phyloP scores from a whole-genome alignment of 1,140 invertebrate species.

The Brachionus manjavacas region DNA sequence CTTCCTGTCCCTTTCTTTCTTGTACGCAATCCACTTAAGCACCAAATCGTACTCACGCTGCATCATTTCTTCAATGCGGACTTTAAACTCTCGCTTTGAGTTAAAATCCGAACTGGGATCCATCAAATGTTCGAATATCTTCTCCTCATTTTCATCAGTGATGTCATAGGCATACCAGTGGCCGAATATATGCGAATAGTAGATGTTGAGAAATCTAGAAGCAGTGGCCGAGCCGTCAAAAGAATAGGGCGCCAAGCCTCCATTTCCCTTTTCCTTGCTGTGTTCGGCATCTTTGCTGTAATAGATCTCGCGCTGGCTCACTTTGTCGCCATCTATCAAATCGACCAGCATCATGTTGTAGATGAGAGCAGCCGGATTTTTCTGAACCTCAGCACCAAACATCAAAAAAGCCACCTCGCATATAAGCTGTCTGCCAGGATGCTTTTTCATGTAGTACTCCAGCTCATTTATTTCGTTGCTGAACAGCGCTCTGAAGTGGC shows the following conservation, averaged over 20 bases:
- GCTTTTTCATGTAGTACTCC: slow-evolving; percentile 40
- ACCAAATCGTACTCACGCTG: slow-evolving; percentile 37
- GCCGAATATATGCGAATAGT: slow-evolving; percentile 37
- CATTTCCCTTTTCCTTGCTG: slow-evolving; percentile 32
- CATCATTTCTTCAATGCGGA: slow-evolving; percentile 41
- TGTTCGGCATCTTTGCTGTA: slow-evolving; percentile 32
- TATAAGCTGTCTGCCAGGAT: slow-evolving; percentile 34
- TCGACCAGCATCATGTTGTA: slow-evolving; percentile 41
- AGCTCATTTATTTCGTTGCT: slow-evolving; percentile 30
- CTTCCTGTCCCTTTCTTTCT: slow-evolving; percentile 38
- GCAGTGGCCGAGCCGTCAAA: slow-evolving; percentile 36
- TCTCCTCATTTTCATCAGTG: slow-evolving; percentile 19
- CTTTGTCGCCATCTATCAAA: slow-evolving; percentile 39
- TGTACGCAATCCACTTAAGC: slow-evolving; percentile 18
- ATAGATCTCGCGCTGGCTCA: slow-evolving; percentile 19
- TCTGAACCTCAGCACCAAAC: slow-evolving; percentile 35
- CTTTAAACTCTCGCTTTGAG: neutral
- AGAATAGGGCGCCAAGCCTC: slow-evolving; percentile 40
- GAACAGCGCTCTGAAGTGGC: slow-evolving; percentile 29
- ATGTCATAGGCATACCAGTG: slow-evolving; percentile 41
- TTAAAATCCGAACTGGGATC: slow-evolving; percentile 20
- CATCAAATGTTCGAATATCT: slow-evolving; percentile 29
- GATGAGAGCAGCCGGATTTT: slow-evolving; percentile 36
- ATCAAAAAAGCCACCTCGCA: slow-evolving; percentile 36
- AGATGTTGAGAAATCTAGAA: neutral